Conservation (phyloP, 2,888 invertebrate genomes). For the Megaustenia siamemsis region DNA sequence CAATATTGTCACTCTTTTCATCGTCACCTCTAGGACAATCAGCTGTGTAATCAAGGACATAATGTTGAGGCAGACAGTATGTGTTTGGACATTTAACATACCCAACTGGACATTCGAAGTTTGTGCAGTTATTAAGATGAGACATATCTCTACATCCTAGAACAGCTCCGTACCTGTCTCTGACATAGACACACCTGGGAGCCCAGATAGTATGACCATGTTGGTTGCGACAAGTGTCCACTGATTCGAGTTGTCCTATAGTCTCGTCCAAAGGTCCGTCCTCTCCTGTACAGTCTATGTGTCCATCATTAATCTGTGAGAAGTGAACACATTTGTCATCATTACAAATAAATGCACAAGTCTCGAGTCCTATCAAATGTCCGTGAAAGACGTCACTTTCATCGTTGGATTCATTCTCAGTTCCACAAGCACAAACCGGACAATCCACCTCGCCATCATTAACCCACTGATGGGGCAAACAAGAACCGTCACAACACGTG, state of each 20-base stretch:
- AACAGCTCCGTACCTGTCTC: neutral
- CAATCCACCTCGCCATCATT: conserved; percentile 22
- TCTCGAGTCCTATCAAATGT: neutral
- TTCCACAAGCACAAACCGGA: neutral
- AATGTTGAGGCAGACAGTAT: conserved; percentile 21
- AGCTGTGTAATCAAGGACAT: neutral
- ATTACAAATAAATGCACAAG: conserved; percentile 13
- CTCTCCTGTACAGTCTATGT: neutral
- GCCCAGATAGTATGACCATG: neutral
- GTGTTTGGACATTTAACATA: conserved; percentile 14
- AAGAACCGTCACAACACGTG: conserved; percentile 10
- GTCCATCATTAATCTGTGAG: neutral
- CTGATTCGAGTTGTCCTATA: neutral
- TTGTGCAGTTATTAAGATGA: conserved; percentile 5
- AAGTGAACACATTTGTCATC: neutral
- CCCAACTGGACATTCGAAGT: conserved; percentile 14
- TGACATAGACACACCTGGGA: conserved; percentile 15
- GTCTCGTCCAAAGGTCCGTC: conserved; percentile 22
- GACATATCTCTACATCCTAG: conserved; percentile 21
- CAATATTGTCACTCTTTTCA: neutral
- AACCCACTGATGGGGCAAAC: neutral
- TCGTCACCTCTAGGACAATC: conserved; percentile 18
- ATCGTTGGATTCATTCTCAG: neutral
- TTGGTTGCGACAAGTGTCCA: neutral
- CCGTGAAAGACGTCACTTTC: neutral